These are phyloP conservation scores for Mystacornis crossleyi DNA, from an alignment of 2,113 vertebrate species.

Conservation along the genomic window DNA sequence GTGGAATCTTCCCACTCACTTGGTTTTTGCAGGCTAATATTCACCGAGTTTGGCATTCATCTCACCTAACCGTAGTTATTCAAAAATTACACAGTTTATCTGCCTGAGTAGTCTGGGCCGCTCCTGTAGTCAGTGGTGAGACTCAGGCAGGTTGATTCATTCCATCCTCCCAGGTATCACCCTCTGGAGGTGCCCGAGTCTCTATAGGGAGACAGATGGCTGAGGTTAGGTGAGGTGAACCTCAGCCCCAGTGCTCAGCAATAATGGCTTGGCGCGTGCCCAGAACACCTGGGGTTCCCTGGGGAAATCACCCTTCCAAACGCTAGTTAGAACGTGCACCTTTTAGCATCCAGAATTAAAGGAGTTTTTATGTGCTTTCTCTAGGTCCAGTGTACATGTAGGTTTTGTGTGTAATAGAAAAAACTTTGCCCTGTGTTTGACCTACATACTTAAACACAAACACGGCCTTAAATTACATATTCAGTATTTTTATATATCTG, in stretches of 20 bases:
- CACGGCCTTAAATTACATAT: constrained; percentile 32
- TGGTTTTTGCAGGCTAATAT: not conserved
- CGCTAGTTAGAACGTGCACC: constrained; percentile 25
- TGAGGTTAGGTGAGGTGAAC: constrained; percentile 58
- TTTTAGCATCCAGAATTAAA: constrained; percentile 56
- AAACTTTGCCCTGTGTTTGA: constrained; percentile 60
- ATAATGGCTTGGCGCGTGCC: constrained; percentile 10
- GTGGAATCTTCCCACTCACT: constrained; percentile 28
- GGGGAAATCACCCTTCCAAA: constrained; percentile 59
- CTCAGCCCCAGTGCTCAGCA: constrained; percentile 35
- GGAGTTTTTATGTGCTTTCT: not conserved
- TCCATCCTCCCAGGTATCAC: constrained; percentile 38
- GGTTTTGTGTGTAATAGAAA: not conserved
- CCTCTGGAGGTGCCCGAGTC: constrained; percentile 14
- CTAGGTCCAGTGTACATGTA: not conserved
- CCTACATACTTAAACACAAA: constrained; percentile 34
- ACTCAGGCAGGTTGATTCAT: constrained; percentile 36
- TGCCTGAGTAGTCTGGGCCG: not conserved
- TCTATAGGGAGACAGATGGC: constrained; percentile 56
- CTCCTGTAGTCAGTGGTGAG: constrained; percentile 44
- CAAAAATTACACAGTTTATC: not conserved
- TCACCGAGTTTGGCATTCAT: not conserved
- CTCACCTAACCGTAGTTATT: not conserved
- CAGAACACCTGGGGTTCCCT: constrained; percentile 68
- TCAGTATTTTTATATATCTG: constrained; percentile 48